Conservation (phyloP, 92 coral and sea anemone genomes). For the Phenganax marumi region DNA sequence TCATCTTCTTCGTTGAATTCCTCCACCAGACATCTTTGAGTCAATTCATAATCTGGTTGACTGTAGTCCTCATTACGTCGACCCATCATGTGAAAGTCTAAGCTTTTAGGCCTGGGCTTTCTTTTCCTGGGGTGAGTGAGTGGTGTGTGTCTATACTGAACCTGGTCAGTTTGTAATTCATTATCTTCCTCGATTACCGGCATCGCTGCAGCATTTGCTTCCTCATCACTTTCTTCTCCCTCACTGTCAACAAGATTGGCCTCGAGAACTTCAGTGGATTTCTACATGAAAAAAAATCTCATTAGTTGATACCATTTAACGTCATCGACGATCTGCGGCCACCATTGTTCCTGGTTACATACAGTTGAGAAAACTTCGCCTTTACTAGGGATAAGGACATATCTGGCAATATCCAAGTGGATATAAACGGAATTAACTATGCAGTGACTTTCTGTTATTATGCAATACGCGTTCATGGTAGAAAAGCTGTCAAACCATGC, state of each 20-base stretch:
- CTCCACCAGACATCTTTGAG: conserved; percentile 17
- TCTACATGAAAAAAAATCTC: neutral
- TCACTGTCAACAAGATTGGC: neutral
- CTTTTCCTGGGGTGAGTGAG: neutral
- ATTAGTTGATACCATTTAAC: neutral
- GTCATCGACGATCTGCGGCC: too few relatives aligned
- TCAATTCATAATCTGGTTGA: conserved; percentile 31
- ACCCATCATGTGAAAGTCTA: conserved; percentile 43
- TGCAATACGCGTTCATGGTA: too few relatives aligned
- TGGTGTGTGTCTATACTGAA: conserved; percentile 25
- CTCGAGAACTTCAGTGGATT: neutral
- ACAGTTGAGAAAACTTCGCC: too few relatives aligned
- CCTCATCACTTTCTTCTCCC: conserved; percentile 29
- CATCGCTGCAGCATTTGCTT: conserved; percentile 12
- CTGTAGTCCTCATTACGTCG: conserved; percentile 19
- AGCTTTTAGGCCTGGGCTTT: conserved; percentile 40
- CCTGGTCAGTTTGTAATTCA: conserved; percentile 31
- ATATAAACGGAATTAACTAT: too few relatives aligned
- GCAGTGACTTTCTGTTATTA: too few relatives aligned
- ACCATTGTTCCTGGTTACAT: too few relatives aligned
- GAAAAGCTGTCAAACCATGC: too few relatives aligned
- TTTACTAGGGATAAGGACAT: too few relatives aligned
- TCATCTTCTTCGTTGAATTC: conserved; percentile 39
- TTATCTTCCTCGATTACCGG: conserved; percentile 43
- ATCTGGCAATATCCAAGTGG: too few relatives aligned